These are phyloP conservation scores for Julus scanicus DNA, from an alignment of 2,888 invertebrate genomes.

Conservation along the genomic window DNA sequence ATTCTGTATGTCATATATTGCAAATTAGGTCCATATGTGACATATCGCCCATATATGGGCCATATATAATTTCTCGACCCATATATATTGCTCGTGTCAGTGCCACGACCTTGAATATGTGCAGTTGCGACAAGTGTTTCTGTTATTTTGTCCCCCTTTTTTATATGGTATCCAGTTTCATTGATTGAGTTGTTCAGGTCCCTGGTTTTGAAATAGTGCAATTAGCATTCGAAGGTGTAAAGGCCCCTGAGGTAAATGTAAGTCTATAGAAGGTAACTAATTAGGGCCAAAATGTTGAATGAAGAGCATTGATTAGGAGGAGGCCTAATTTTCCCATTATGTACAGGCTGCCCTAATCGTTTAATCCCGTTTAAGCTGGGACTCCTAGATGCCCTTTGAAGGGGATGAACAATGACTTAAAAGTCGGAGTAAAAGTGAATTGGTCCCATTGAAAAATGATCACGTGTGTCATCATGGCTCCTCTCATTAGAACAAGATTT, in stretches of 20 bases:
- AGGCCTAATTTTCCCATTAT: slow-evolving; percentile 15
- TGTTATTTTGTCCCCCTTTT: too few relatives aligned
- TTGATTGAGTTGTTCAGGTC: too few relatives aligned
- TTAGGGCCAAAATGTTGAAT: neutral
- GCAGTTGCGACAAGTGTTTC: too few relatives aligned
- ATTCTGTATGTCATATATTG: too few relatives aligned
- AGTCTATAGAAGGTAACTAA: neutral
- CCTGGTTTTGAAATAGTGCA: neutral
- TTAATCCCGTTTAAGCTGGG: slow-evolving; percentile 16
- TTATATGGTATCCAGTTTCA: too few relatives aligned
- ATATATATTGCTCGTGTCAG: too few relatives aligned
- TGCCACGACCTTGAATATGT: too few relatives aligned
- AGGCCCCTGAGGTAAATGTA: neutral
- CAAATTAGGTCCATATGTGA: too few relatives aligned
- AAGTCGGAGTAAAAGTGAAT: neutral
- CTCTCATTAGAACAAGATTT: neutral
- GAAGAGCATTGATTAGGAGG: neutral
- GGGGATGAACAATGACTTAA: neutral
- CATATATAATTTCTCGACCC: too few relatives aligned
- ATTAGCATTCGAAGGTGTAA: neutral
- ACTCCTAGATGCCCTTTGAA: neutral
- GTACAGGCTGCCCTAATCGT: slow-evolving; percentile 2
- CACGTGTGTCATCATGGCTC: neutral
- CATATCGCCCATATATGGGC: too few relatives aligned
- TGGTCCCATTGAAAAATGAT: neutral